phyloP scores from a whole-genome alignment of 2,888 invertebrate species.

The Callyntrura sp. region DNA sequence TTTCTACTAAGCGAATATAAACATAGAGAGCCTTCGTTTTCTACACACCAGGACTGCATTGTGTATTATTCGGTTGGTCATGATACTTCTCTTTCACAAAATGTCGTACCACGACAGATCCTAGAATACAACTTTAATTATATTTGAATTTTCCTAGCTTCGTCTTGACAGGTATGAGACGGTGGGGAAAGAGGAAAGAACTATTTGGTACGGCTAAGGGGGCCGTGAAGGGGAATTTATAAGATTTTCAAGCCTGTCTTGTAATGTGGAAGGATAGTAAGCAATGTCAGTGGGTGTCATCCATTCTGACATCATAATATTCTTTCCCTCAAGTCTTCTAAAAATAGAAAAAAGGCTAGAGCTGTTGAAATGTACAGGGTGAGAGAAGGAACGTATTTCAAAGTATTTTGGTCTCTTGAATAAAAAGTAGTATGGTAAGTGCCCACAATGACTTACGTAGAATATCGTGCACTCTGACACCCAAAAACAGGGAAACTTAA shows the following conservation, averaged over 20 bases:
- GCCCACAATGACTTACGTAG: no score
- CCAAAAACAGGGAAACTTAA: no score
- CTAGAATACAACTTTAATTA: conserved; percentile 61
- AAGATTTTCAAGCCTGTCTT: conserved; percentile 5
- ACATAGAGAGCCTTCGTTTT: neutral
- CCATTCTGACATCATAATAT: conserved; percentile 51
- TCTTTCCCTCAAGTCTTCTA: neutral
- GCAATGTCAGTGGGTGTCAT: conserved; percentile 31
- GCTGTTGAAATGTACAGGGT: neutral
- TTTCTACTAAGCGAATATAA: neutral
- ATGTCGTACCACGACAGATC: conserved; percentile 45
- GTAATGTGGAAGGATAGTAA: neutral
- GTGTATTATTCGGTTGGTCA: neutral
- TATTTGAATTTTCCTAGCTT: conserved; percentile 59
- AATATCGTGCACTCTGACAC: no score
- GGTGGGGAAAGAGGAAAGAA: conserved; percentile 1
- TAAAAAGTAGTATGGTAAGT: no score
- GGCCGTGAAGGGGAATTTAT: conserved; percentile 31
- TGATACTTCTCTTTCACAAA: neutral
- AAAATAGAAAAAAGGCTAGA: neutral
- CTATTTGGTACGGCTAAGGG: neutral
- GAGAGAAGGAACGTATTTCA: neutral
- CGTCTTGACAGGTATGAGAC: conserved; percentile 56
- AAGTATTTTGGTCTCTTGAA: neutral
- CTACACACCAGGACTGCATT: neutral